Evolutionary conservation across 2,888 invertebrate species (phyloP), one percentile per base, ranked within the genome.

Genomic region (Eucera pruinosa): DNA sequence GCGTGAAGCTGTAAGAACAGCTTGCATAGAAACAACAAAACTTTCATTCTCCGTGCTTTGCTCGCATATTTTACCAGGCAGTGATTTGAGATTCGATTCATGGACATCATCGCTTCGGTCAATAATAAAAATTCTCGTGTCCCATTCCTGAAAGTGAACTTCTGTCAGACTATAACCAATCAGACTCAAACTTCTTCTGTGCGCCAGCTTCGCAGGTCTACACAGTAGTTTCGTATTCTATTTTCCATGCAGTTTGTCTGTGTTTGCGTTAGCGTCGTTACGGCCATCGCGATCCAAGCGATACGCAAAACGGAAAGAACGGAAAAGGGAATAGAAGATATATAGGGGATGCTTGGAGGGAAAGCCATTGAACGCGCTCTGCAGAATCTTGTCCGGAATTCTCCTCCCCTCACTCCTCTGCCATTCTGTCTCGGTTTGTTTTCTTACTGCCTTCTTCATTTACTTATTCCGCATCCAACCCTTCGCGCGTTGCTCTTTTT

Each of bases 241-340:
- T 60, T 30, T 60, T 20, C 50, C 48, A 48, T 23, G 23, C 20
- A n/a, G n/a, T n/a, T n/a, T n/a, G n/a, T 15, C 2, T 33, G 15
- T 13, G 25, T 23, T 18, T 18, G 47, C 43, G 7, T 57, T 18
- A 43, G 68, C 18, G 20, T 52, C 36, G 23, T 64, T 55, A 30
- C 15, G 54, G 36, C 30, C 60, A 20, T 47, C 27, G 54, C 11
- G 43, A 36, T 18, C 4, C 48, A 5, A 65, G 30, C 55, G 55
- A 48, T 25, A 50, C 20, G 57, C 36, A 39, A 27, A 33, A 58
- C 23, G n/a, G 60, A 55, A 55, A 13, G 30, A 4, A 23, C 54
- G 50, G 48, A n/a, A 68, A 43, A 72, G 52, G 36, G 68, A 67
- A 72, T 67, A 36, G 27, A 72, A 52, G 27, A 74, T 64, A 30